Base-by-base conservation (phyloP, 2,113 vertebrate species). In the Anser cygnoides region DNA sequence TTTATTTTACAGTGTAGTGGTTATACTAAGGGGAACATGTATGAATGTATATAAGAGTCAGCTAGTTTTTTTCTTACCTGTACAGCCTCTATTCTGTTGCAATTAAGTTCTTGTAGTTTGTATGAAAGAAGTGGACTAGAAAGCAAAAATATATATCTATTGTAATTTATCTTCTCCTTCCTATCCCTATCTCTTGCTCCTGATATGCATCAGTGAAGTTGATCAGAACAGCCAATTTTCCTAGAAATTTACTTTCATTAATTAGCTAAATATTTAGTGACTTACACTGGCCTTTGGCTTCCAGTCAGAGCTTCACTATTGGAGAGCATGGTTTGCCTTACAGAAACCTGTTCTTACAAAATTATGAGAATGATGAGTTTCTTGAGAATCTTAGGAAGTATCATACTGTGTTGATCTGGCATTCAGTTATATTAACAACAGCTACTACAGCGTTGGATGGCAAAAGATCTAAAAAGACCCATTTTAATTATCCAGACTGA, bases 41-140 rank as follows among this genome's bases (percentile, higher is more conserved):
- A 98, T 98, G 98, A 98, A 98, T 98, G 98, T 98, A 98, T 98
- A 98, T 98, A 98, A 97, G 96, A 98, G 96, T 98, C 98, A 96
- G 96, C 97, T 98, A 96, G 97, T 97, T 98, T 97, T 98, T 98
- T 98, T 97, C 97, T 97, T 97, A 98, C 96, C 95, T 98, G 97
- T 98, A 98, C 97, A 98, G 98, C 97, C 96, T 98, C 97, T 98
- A 94, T 98, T 98, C 97, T 95, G 97, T 98, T 98, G 97, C 97
- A 97, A 92, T 98, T 98, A 95, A 98, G 96, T 98, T 98, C 97
- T 96, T 94, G 97, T 98, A 98, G 97, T 98, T 98, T 98, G 98
- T 98, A 98, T 97, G 98, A 98, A 98, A 98, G 98, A 97, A 96
- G 97, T 98, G 98, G 97, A 98, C 95, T 98, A 98, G 97, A 98